Percentiles rank a stretch among this genome's conserved stretches.
Evolutionary conservation across 2,797 vertebrate genomes (phyloP).

Genomic region (Eptatretus atami): DNA sequence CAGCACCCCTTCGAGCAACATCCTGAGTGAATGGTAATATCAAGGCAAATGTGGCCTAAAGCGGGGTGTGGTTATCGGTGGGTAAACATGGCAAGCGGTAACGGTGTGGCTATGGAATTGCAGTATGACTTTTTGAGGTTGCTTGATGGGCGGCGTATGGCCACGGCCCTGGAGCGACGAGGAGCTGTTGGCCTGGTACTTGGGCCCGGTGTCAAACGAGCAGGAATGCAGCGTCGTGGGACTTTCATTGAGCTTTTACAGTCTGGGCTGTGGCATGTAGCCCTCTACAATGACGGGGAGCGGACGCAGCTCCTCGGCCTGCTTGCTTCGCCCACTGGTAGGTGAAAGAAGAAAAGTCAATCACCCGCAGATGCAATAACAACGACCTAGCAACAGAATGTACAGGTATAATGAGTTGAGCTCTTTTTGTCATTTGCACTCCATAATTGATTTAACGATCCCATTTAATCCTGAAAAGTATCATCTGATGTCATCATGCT

Average conservation of each 20-base stretch:
- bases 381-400: too few relatives aligned
- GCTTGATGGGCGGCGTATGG: not conserved
- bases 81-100: too few relatives aligned
- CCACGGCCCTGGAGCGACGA: constrained; percentile 23
- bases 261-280: not conserved
- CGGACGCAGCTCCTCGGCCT: not conserved
- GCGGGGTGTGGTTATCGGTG: too few relatives aligned
- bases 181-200: constrained; percentile 11
- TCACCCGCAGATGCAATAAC: not conserved
- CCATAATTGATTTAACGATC: not conserved
- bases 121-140: constrained; percentile 5
- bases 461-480: too few relatives aligned
- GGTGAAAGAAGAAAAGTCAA: not conserved
- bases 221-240: not conserved
- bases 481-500: too few relatives aligned
- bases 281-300: not conserved
- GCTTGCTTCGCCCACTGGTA: not conserved
- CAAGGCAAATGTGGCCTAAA: too few relatives aligned
- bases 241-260: not conserved
- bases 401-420: not conserved
- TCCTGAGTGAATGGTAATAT: too few relatives aligned
- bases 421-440: not conserved
- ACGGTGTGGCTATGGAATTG: too few relatives aligned
- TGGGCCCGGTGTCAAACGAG: not conserved
- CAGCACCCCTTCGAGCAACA: too few relatives aligned